These are phyloP conservation scores for Drosophila erecta DNA, from an alignment of 1,140 invertebrate genomes.

Conservation along the genomic window DNA sequence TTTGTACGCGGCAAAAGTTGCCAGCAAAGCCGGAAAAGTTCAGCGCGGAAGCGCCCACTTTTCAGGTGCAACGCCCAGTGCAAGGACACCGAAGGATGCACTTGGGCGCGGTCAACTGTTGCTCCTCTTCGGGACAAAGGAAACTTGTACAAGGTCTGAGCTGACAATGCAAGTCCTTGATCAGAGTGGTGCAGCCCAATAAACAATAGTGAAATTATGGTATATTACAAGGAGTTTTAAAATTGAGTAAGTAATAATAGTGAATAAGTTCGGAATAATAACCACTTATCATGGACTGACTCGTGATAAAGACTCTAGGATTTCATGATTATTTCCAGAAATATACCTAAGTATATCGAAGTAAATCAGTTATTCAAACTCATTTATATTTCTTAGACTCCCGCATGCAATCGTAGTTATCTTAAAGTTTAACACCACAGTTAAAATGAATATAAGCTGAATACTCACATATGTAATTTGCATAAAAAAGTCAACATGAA, in stretches of 20 bases:
- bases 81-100: constrained; percentile 3
- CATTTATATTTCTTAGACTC: no score
- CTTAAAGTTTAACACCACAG: neutral
- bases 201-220: no score
- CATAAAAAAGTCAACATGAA: constrained; percentile 50
- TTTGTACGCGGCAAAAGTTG: constrained; percentile 40
- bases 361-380: neutral
- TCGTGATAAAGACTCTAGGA: no score
- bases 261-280: no score
- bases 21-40: constrained; percentile 26
- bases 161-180: neutral
- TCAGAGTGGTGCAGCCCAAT: neutral
- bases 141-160: no score
- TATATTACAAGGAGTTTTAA: no score
- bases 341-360: neutral
- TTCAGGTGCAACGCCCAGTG: constrained; percentile 26
- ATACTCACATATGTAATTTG: constrained; percentile 67
- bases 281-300: no score
- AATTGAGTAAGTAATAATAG: no score
- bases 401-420: neutral
- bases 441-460: neutral
- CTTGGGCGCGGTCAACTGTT: constrained; percentile 1
- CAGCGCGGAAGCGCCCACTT: constrained; percentile 13
- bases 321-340: neutral
- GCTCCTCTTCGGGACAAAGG: neutral